These are phyloP conservation scores for Bos javanicus DNA, from an alignment of 2,113 vertebrate species.

Conservation along the genomic window DNA sequence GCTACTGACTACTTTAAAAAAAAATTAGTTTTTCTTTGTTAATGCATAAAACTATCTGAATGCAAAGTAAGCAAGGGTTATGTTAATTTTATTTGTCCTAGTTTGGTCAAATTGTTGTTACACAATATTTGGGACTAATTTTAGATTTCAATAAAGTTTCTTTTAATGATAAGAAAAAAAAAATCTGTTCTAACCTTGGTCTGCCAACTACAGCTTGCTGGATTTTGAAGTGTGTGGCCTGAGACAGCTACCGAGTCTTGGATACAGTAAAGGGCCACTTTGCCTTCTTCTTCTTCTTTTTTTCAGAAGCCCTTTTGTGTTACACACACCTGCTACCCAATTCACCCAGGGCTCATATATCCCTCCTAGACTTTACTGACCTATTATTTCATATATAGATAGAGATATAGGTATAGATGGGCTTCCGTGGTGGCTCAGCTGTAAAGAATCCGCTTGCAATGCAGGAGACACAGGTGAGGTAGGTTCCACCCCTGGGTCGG, in stretches of 20 bases:
- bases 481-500: neutral
- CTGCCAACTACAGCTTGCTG: neutral
- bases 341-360: rapidly evolving
- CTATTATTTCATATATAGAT: neutral
- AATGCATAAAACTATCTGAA: neutral
- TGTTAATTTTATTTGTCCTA: neutral
- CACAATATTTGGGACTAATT: neutral
- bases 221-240: neutral
- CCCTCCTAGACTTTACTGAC: neutral
- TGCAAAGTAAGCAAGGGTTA: neutral
- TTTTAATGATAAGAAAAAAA: neutral
- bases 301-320: neutral
- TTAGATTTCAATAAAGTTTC: neutral
- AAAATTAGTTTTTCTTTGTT: neutral
- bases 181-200: neutral
- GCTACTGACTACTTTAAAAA: neutral
- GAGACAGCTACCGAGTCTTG: neutral
- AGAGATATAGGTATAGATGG: neutral
- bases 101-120: neutral
- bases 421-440: neutral
- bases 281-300: neutral
- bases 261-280: neutral
- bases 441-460: neutral
- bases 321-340: neutral
- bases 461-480: neutral